Base-by-base conservation (phyloP, 2,888 invertebrate genomes). In the Muschampia plurimacula region DNA sequence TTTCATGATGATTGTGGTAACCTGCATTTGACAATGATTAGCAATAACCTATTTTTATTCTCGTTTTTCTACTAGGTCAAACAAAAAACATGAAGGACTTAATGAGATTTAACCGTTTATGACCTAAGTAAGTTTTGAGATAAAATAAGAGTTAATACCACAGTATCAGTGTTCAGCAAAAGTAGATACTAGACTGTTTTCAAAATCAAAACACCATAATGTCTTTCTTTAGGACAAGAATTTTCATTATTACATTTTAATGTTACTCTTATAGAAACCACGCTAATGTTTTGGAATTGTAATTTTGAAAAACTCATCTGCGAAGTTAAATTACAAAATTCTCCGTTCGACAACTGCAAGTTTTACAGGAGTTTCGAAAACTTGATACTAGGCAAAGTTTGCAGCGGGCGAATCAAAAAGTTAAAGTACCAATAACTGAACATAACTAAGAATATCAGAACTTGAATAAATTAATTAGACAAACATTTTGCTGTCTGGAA, bases 291-390 rank as follows among this genome's bases (percentile, higher is more conserved):
- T n/a, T 7, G 12, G 13, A 13, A 32, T 10, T 59, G 32, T 32
- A 59, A 22, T 55, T 59, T 59, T n/a, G 22, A 32, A 32, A 59
- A 59, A 60, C 60, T 60, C 60, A 36, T 60, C 32, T 39, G 28
- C 32, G n/a, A 60, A 60, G 60, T 60, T 60, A 60, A 60, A 60
- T 60, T 36, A n/a, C n/a, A n/a, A 59, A 28, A 32, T 59, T 59
- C 32, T 32, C 28, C 2, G 57, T 28, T 15, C 59, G 59, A 13
- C 59, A 12, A 59, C 59, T 59, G 32, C 59, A 59, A 59, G 52
- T 55, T 15, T 55, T 22, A 55, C 52, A n/a, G n/a, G 49, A 57
- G 22, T 57, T 57, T 59, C 32, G 32, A 32, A 59, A 59, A 59
- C 32, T 59, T 32, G 59, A 32, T 32, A 5, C 32, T 32, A 32